phyloP scores from a whole-genome alignment of 1,140 invertebrate species.

The Drosophila watanabei region DNA sequence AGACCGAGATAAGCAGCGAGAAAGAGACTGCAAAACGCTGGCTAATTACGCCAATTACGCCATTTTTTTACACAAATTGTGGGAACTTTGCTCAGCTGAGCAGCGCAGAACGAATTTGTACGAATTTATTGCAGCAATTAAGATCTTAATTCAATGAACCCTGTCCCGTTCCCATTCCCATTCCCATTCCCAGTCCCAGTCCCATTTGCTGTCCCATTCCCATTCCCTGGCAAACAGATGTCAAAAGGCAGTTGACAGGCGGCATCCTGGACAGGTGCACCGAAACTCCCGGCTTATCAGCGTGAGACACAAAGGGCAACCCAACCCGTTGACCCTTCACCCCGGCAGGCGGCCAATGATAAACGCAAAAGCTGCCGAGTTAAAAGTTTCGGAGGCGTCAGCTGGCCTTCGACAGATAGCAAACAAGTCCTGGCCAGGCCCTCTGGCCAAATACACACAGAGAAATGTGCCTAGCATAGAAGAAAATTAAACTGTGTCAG shows the following conservation, averaged over 20 bases:
- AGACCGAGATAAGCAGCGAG: constrained; percentile 28
- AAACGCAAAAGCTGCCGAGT: constrained; percentile 30
- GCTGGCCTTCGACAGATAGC: constrained; percentile 41
- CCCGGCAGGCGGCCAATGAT: constrained; percentile 18
- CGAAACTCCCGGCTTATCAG: constrained; percentile 52
- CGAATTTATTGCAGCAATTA: constrained; percentile 81
- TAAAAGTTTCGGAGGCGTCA: constrained; percentile 37
- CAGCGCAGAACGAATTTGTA: constrained; percentile 64
- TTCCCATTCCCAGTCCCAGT: too few relatives aligned
- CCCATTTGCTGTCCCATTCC: neutral
- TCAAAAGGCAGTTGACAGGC: constrained; percentile 39
- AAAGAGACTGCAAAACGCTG: constrained; percentile 49
- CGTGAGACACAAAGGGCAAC: constrained; percentile 21
- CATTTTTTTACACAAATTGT: constrained; percentile 65
- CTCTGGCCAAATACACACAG: neutral
- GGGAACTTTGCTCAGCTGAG: constrained; percentile 68
- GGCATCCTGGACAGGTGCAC: constrained; percentile 32
- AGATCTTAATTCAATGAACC: constrained; percentile 77
- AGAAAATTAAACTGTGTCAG: neutral
- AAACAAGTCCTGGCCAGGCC: neutral
- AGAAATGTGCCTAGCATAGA: neutral
- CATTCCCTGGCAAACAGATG: constrained; percentile 15
- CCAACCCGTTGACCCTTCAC: constrained; percentile 37
- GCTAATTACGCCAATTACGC: constrained; percentile 79
- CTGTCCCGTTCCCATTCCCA: constrained; percentile 11